A percentile compares a stretch with the other conserved stretches of the same genome.
These are phyloP conservation scores for Ailuropoda melanoleuca DNA, from an alignment of 2,113 vertebrate species.

Conservation along the genomic window DNA sequence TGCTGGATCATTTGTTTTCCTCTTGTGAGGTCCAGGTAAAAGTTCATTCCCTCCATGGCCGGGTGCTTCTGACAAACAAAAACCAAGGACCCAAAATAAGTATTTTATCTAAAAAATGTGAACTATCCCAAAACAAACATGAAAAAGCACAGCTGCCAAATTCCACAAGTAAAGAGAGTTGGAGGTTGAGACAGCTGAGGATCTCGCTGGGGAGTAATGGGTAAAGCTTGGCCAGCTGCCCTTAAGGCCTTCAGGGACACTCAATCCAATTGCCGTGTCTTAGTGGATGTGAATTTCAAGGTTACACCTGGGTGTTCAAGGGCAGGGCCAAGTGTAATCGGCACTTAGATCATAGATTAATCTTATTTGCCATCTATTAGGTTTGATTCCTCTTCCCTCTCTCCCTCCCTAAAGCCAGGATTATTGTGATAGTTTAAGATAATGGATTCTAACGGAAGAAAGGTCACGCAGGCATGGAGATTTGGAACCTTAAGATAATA, in stretches of 20 bases:
- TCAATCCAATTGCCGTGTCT: constrained; percentile 95
- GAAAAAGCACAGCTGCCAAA: constrained; percentile 79
- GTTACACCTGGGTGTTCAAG: constrained; percentile 99
- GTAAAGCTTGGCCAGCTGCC: constrained; percentile 91
- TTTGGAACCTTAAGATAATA: constrained; percentile 99
- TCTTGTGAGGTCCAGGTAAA: constrained; percentile 91
- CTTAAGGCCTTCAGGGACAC: constrained; percentile 88
- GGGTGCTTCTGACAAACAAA: constrained; percentile 84
- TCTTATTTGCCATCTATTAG: constrained; percentile 99
- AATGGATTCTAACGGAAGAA: constrained; percentile 99
- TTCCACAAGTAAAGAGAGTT: constrained; percentile 82
- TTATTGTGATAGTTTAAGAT: constrained; percentile 99
- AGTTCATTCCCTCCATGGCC: constrained; percentile 82
- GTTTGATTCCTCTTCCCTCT: constrained; percentile 97
- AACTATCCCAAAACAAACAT: constrained; percentile 86
- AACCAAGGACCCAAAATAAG: constrained; percentile 84
- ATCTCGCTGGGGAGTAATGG: constrained; percentile 87
- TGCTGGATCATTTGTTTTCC: constrained; percentile 76
- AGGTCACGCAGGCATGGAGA: constrained; percentile 97
- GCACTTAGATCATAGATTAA: constrained; percentile 99
- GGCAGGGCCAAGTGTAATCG: constrained; percentile 99
- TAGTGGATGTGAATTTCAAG: constrained; percentile 99
- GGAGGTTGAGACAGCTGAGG: constrained; percentile 82
- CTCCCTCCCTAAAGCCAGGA: constrained; percentile 99
- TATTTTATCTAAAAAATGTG: constrained; percentile 87